These are phyloP conservation scores for Propithecus coquereli DNA, from an alignment of 2,113 vertebrate genomes.

Conservation along the genomic window DNA sequence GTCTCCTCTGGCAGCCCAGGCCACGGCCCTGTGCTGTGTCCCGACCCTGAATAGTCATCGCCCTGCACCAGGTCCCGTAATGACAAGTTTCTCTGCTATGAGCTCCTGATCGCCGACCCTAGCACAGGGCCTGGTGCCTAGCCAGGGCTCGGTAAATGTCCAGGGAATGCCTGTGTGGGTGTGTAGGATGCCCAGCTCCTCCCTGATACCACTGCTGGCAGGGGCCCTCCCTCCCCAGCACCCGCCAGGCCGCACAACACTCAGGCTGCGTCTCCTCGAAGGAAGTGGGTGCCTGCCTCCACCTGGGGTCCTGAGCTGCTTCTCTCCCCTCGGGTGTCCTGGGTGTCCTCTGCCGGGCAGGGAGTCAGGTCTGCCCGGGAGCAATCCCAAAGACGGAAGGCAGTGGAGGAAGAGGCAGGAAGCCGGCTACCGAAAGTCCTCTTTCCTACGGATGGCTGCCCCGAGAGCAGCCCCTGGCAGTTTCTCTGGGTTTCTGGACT, in stretches of 20 bases:
- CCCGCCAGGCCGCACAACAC: fast-evolving
- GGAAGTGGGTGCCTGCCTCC: background rate
- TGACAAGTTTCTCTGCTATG: background rate
- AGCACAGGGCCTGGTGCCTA: background rate
- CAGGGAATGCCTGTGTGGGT: fast-evolving
- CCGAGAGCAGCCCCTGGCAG: background rate
- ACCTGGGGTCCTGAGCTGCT: fast-evolving
- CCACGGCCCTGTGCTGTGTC: background rate
- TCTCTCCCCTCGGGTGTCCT: background rate
- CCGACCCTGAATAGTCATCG: too few relatives aligned
- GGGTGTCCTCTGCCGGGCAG: fast-evolving
- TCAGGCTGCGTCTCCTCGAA: background rate
- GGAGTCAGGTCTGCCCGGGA: background rate
- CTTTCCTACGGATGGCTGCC: background rate
- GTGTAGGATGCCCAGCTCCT: fast-evolving
- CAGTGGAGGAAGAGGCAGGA: background rate
- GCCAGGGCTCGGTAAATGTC: background rate
- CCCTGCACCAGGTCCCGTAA: too few relatives aligned
- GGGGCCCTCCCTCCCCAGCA: background rate
- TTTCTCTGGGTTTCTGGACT: background rate
- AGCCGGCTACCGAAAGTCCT: too few relatives aligned
- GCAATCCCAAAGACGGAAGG: background rate
- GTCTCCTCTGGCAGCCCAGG: background rate
- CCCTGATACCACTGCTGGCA: too few relatives aligned
- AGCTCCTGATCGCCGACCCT: background rate